Conservation (phyloP, 2,888 invertebrate species). For the Pinctada fucata region DNA sequence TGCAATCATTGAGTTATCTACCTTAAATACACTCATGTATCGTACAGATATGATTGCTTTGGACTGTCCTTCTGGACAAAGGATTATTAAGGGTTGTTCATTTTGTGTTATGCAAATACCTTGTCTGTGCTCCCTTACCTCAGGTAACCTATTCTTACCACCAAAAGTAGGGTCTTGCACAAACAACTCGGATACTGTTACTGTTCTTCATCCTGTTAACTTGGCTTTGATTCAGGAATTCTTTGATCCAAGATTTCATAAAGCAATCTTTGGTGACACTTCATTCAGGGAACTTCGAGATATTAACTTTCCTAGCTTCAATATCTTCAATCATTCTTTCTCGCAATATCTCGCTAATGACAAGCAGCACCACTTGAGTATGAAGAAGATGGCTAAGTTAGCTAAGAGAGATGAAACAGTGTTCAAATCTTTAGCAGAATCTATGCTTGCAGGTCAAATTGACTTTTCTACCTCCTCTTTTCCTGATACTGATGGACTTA, state of each 20-base stretch:
- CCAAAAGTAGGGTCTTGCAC: slow-evolving; percentile 32
- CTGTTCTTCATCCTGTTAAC: slow-evolving; percentile 13
- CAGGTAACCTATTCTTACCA: slow-evolving; percentile 21
- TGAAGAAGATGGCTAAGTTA: slow-evolving; percentile 38
- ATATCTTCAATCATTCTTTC: too few species aligned
- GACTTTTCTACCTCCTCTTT: not conserved
- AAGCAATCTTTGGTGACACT: slow-evolving; percentile 6
- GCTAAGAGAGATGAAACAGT: slow-evolving; percentile 31
- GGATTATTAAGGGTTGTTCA: too few species aligned
- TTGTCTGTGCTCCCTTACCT: slow-evolving; percentile 33
- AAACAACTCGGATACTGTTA: slow-evolving; percentile 8
- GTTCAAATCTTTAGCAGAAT: slow-evolving; percentile 39
- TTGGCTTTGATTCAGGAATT: slow-evolving; percentile 26
- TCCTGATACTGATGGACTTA: slow-evolving; percentile 22
- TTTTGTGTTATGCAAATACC: slow-evolving; percentile 20
- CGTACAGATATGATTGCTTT: slow-evolving; percentile 1
- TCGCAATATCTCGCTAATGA: slow-evolving; percentile 25
- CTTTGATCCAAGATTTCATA: not conserved
- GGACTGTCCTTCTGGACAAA: slow-evolving; percentile 12
- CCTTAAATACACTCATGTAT: slow-evolving; percentile 12
- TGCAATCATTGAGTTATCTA: slow-evolving; percentile 20
- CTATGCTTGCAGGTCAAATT: slow-evolving; percentile 34
- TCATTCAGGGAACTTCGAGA: slow-evolving; percentile 7
- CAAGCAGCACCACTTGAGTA: slow-evolving; percentile 34
- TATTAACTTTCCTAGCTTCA: slow-evolving; percentile 33